A percentile compares a stretch with the other conserved stretches of the same genome.
Evolutionary conservation across 2,797 vertebrate species (phyloP).

Genomic region (Hapalemur alaotrensis): DNA sequence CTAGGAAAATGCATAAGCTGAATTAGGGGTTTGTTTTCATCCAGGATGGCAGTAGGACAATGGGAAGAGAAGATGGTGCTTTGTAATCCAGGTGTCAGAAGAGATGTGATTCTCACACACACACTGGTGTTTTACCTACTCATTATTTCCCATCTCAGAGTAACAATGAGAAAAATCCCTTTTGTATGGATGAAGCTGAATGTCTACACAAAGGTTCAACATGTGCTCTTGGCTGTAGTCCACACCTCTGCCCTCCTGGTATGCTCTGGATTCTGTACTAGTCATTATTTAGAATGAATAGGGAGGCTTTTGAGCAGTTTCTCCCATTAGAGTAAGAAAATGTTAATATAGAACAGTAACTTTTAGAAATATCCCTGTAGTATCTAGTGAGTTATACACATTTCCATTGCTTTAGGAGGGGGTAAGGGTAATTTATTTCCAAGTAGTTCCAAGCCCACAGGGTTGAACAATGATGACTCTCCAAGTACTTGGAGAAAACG

Average conservation of each 20-base stretch:
- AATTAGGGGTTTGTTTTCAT: neutral
- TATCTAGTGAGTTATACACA: slow-evolving; percentile 26
- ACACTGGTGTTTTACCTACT: neutral
- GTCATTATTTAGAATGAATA: neutral
- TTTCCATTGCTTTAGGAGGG: neutral
- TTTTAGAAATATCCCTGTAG: slow-evolving; percentile 43
- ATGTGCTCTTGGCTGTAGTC: neutral
- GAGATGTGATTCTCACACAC: neutral
- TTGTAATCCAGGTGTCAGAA: neutral
- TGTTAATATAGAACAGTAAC: slow-evolving; percentile 21
- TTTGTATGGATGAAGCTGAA: neutral
- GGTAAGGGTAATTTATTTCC: slow-evolving; percentile 54
- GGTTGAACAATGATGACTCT: slow-evolving; percentile 16
- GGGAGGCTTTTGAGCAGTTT: neutral
- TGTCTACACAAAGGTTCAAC: neutral
- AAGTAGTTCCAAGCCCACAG: neutral
- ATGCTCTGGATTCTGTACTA: neutral
- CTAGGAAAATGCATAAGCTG: neutral
- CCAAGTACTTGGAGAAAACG: slow-evolving; percentile 41
- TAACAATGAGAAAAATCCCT: neutral
- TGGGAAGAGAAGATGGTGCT: neutral
- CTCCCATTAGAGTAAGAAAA: slow-evolving; percentile 29
- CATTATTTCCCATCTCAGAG: neutral
- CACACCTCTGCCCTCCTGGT: neutral
- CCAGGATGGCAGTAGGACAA: neutral